These are phyloP conservation scores for Desoria tigrina DNA, from an alignment of 2,888 invertebrate genomes.

Conservation along the genomic window DNA sequence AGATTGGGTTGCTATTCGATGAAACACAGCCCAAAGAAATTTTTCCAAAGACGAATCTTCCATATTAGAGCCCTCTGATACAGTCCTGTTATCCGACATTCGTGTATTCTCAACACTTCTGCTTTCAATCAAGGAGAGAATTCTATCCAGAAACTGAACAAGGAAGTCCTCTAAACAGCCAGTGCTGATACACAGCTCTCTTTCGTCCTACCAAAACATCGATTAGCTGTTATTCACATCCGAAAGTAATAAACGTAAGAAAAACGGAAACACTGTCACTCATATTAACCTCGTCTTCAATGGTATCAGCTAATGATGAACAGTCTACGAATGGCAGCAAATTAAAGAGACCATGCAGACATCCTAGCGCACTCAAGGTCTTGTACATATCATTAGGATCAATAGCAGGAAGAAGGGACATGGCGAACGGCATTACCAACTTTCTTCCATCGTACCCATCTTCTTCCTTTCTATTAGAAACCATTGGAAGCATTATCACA, in stretches of 20 bases:
- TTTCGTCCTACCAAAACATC: constrained; percentile 71
- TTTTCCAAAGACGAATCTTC: constrained; percentile 68
- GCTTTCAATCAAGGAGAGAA: constrained; percentile 71
- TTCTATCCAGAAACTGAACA: constrained; percentile 76
- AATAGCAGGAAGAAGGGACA: constrained; percentile 80
- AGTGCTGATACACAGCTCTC: constrained; percentile 72
- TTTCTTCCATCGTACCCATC: constrained; percentile 69
- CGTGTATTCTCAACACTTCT: constrained; percentile 69
- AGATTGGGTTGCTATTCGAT: constrained; percentile 50
- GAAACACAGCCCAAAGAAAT: constrained; percentile 62
- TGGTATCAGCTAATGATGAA: constrained; percentile 70
- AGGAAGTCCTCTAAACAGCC: constrained; percentile 88
- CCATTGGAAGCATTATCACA: constrained; percentile 69
- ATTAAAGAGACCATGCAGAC: constrained; percentile 73
- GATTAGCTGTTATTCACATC: no score
- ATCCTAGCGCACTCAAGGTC: constrained; percentile 73
- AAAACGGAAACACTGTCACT: background rate
- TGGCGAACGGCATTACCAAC: constrained; percentile 77
- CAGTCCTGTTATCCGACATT: constrained; percentile 58
- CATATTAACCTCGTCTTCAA: constrained; percentile 67
- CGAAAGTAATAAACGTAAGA: background rate
- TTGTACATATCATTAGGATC: constrained; percentile 61
- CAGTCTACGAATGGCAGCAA: constrained; percentile 84
- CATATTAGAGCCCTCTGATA: constrained; percentile 58
- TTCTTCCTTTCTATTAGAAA: constrained; percentile 58